Evolutionary conservation across 2,113 vertebrate genomes (phyloP).

Genomic region (Tympanuchus pallidicinctus): DNA sequence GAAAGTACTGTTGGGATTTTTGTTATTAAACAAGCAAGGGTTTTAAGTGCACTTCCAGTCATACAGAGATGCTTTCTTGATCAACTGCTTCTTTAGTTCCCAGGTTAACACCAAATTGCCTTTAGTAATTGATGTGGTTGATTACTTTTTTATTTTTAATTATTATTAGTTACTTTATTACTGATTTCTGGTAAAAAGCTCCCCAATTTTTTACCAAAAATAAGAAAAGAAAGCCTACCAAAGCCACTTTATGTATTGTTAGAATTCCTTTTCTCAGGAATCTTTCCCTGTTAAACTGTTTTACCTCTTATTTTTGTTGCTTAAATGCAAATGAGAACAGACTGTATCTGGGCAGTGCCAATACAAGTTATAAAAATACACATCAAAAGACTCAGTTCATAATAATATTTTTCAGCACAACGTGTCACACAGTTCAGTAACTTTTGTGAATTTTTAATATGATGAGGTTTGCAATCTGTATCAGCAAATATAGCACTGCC

Average conservation of each 20-base stretch:
- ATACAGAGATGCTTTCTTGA: neutral
- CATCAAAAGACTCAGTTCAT: neutral
- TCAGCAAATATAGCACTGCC: neutral
- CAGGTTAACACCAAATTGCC: neutral
- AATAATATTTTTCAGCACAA: neutral
- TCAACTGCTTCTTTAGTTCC: neutral
- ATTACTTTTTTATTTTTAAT: no score
- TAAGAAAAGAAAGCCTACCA: neutral
- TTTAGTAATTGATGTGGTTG: neutral
- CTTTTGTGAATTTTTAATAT: constrained; percentile 49
- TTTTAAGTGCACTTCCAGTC: neutral
- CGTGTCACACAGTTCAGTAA: constrained; percentile 1
- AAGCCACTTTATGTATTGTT: neutral
- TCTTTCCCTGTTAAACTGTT: neutral
- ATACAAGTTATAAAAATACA: neutral
- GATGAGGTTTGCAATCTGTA: neutral
- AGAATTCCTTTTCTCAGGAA: neutral
- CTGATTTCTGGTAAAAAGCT: neutral
- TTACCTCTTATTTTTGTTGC: neutral
- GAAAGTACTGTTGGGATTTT: neutral
- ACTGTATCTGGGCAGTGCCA: neutral
- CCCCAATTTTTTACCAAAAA: neutral
- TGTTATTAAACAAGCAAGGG: neutral
- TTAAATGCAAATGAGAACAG: neutral
- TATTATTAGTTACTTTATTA: neutral